Conservation (phyloP, 2,113 vertebrate genomes). For the Saguinus imperator region DNA sequence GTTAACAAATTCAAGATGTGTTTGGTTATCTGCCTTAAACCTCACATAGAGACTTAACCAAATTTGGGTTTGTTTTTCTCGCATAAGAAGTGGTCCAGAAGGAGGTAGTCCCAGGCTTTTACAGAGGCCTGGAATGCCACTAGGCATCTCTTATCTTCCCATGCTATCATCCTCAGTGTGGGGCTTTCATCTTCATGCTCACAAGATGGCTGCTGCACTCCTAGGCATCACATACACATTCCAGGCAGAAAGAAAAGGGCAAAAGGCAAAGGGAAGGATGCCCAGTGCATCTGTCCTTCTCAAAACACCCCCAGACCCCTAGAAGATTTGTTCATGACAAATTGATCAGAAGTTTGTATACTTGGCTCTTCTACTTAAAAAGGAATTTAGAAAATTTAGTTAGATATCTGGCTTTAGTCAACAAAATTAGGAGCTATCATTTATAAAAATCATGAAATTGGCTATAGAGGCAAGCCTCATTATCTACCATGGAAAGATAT, state of each 20-base stretch:
- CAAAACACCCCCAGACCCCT: neutral
- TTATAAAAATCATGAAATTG: neutral
- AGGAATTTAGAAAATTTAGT: neutral
- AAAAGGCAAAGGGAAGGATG: neutral
- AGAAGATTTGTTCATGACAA: neutral
- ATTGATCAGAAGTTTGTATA: neutral
- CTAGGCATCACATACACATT: neutral
- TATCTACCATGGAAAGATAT: neutral
- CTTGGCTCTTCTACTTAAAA: neutral
- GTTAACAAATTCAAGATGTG: neutral
- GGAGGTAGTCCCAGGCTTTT: neutral
- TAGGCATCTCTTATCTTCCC: neutral
- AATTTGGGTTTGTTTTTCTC: constrained; percentile 3
- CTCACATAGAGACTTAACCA: neutral
- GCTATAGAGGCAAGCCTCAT: neutral
- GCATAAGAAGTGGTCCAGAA: neutral
- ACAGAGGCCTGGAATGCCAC: neutral
- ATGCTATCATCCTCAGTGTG: neutral
- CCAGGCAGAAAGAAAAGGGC: neutral
- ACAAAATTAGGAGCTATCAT: neutral
- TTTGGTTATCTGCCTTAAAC: neutral
- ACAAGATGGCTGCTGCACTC: neutral
- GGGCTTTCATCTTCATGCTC: neutral
- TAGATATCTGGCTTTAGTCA: neutral
- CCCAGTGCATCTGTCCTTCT: neutral